Base-by-base conservation (phyloP, 2,113 vertebrate species). In the Numenius arquata region DNA sequence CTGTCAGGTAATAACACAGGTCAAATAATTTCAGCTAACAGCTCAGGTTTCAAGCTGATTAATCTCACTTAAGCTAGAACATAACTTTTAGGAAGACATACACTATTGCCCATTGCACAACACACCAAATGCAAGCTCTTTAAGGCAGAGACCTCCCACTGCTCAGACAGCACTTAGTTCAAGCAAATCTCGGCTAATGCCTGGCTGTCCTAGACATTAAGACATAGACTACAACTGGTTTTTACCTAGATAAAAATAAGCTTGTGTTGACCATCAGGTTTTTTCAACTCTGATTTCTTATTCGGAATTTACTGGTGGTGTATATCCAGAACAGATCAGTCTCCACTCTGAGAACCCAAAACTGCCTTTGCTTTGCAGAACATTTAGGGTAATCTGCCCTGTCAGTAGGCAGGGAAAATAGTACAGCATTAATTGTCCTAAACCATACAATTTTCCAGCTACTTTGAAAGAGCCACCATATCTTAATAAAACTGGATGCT, bases 301-400 rank as follows among this genome's bases (percentile, higher is more conserved):
- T 32, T n/a, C 23, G 21, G 40, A 56, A 47, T 77, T 76, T 70
- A 47, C 6, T 52, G 15, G 7, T 41, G 20, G 0, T 56, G 2
- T 32, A 13, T 34, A 47, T 14, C n/a, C 29, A 63, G 23, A 52
- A 43, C 0, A 1, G 12, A 53, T 7, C 12, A 12, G 11, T 38
- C 36, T 61, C 63, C 17, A 22, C 7, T 7, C 19, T 15, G 19
- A 80, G 25, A 75, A 61, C 6, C 21, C 4, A n/a, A 66, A 89
- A 34, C 8, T 7, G 4, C 9, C 23, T 43, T 56, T 58, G 12
- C 18, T 73, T 61, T 89, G 25, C 12, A 67, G 38, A 82, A 27
- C 7, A 21, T 15, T 62, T 74, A 21, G 32, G 3, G 10, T 30
- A 47, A 41, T 45, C 72, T 29, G 7, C 9, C 25, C 38, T 63